Evolutionary conservation across 1,140 invertebrate genomes (phyloP).

Genomic region (Brachionus rubens): DNA sequence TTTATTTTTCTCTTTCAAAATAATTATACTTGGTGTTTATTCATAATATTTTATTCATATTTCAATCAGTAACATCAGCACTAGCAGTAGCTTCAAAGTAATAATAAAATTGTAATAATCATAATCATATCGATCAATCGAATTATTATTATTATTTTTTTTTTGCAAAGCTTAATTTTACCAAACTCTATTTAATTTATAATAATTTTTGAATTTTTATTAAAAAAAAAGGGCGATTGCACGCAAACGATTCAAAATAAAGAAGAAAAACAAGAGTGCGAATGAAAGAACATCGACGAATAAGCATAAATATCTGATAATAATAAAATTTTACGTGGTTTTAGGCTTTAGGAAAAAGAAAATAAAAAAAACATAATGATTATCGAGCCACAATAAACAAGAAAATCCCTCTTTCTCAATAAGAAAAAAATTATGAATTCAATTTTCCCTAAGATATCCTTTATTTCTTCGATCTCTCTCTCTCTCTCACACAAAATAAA

Average conservation of each 20-base stretch:
- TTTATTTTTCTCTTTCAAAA: slow-evolving; percentile 6
- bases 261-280: not conserved
- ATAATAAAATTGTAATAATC: slow-evolving; percentile 31
- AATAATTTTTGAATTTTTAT: slow-evolving; percentile 30
- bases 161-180: not conserved
- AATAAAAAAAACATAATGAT: not conserved
- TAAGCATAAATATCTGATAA: slow-evolving; percentile 31
- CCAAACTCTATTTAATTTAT: not conserved
- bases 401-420: not conserved
- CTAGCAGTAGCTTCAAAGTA: slow-evolving; percentile 5
- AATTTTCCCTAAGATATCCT: slow-evolving; percentile 4
- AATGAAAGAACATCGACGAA: not conserved
- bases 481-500: slow-evolving; percentile 4
- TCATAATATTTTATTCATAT: slow-evolving; percentile 45
- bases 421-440: slow-evolving; percentile 34
- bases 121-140: slow-evolving; percentile 44
- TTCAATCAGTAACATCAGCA: too few relatives aligned
- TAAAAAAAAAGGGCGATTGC: not conserved
- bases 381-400: slow-evolving; percentile 9
- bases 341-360: too few relatives aligned
- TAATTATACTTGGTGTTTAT: slow-evolving; percentile 41
- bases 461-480: slow-evolving; percentile 2
- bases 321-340: not conserved
- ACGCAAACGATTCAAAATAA: not conserved
- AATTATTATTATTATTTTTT: not conserved